Conservation (phyloP, 2,888 invertebrate species). For the Cremastobaeus sp. region DNA sequence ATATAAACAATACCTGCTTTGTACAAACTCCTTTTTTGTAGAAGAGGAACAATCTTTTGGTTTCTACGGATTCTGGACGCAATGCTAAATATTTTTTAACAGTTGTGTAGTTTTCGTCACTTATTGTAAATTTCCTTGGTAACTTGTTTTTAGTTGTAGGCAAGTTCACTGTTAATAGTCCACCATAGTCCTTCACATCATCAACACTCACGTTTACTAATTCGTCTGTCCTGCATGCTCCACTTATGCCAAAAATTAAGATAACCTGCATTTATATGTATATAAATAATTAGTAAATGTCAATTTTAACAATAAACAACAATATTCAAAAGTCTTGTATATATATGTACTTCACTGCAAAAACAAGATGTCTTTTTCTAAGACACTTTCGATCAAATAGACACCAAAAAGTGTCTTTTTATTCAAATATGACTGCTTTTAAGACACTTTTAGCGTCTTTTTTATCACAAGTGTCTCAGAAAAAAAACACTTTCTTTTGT, state of each 20-base stretch:
- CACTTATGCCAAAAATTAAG: slow-evolving; percentile 4
- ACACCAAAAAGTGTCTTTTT: no score
- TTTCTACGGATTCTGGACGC: no score
- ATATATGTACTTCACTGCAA: no score
- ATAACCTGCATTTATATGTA: slow-evolving; percentile 3
- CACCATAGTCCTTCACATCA: neutral
- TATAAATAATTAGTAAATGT: neutral
- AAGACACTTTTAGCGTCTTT: no score
- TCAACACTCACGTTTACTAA: neutral
- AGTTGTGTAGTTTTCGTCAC: slow-evolving; percentile 3
- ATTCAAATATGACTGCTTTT: no score
- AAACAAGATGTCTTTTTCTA: no score
- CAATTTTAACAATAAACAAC: neutral
- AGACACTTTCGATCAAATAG: no score
- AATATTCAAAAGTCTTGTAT: no score
- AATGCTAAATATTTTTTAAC: slow-evolving; percentile 10
- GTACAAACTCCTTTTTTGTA: no score
- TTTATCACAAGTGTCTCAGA: no score
- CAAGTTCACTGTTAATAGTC: neutral
- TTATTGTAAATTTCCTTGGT: slow-evolving; percentile 9
- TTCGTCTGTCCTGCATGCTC: slow-evolving; percentile 9
- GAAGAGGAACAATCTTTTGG: no score
- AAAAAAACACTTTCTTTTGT: no score
- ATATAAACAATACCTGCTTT: neutral
- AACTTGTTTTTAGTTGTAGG: slow-evolving; percentile 12